Conservation (phyloP, 1,140 invertebrate species). For the Drosophila saltans region DNA sequence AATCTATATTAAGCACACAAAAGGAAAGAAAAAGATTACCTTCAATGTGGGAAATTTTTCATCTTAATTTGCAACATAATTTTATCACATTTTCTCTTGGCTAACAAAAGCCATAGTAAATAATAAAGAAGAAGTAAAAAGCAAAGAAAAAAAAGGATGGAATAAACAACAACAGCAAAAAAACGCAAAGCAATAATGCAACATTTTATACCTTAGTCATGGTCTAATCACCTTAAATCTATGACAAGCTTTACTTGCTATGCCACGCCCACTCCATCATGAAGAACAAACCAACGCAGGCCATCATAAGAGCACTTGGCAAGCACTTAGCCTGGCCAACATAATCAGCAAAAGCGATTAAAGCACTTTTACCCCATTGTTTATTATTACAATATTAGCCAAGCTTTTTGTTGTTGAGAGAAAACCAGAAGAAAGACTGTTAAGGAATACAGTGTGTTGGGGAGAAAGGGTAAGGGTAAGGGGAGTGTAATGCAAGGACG, state of each 20-base stretch:
- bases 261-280: constrained; percentile 2
- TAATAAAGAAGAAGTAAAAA: neutral
- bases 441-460: neutral
- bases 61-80: constrained; percentile 12
- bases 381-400: constrained; percentile 81
- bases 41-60: constrained; percentile 2
- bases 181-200: constrained; percentile 13
- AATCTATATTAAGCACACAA: neutral
- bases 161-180: neutral
- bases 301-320: constrained; percentile 31
- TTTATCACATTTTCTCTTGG: constrained; percentile 12
- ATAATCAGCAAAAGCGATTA: constrained; percentile 81
- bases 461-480: neutral
- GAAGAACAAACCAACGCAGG: neutral
- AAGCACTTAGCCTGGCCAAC: constrained; percentile 69
- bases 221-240: constrained; percentile 25
- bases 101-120: constrained; percentile 9
- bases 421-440: neutral
- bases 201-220: constrained; percentile 18
- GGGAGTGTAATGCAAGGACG: neutral
- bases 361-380: constrained; percentile 75
- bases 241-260: constrained; percentile 3
- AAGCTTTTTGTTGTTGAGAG: constrained; percentile 67
- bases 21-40: neutral
- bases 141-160: too few species aligned